Evolutionary conservation across 2,797 vertebrate species (phyloP), one percentile per base, ranked within the genome.

Genomic region (Australoheros facetus): DNA sequence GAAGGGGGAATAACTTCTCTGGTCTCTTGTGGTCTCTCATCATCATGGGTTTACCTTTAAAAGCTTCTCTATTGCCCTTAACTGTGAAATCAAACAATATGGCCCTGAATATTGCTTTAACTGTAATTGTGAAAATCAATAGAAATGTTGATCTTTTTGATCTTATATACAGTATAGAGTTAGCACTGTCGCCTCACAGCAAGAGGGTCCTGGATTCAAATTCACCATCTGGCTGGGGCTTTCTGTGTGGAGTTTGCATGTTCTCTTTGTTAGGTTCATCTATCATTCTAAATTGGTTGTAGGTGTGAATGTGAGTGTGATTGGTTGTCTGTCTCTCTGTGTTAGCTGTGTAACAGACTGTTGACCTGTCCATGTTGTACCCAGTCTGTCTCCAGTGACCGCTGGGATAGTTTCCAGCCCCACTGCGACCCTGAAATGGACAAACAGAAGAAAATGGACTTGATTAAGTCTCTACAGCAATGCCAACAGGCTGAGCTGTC

Each of bases 1-100:
- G 2, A 69, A 76, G 73, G 26, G 54, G 26, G 30, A 56, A 57
- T 82, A 71, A 79, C 80, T 3, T 71, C 21, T 84, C 73, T 73
- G 57, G 66, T 84, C 28, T 82, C 42, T 83, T 30, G 72, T 60
- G 26, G 26, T 42, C 34, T 39, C 23, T 2, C 37, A 42, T 62
- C 30, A 10, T 85, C 79, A 71, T 86, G 87, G 66, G 59, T 73
- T 58, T 1, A 4, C 48, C 51, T 78, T 69, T 74, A 71, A 7
- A 84, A 72, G 37, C 56, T 19, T 82, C 26, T 82, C 39, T 17
- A 28, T 28, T 1, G 16, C 39, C n/a, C 23, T 48, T 45, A 66
- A 48, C 23, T 28, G 39, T 28, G 39, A 28, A 66, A 66, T 45
- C 10, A 7, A 17, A 19, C 62, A 48, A 19, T 45, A 12, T 66